Evolutionary conservation across 1,140 invertebrate genomes (phyloP).

Genomic region (Teleogryllus occipitalis): DNA sequence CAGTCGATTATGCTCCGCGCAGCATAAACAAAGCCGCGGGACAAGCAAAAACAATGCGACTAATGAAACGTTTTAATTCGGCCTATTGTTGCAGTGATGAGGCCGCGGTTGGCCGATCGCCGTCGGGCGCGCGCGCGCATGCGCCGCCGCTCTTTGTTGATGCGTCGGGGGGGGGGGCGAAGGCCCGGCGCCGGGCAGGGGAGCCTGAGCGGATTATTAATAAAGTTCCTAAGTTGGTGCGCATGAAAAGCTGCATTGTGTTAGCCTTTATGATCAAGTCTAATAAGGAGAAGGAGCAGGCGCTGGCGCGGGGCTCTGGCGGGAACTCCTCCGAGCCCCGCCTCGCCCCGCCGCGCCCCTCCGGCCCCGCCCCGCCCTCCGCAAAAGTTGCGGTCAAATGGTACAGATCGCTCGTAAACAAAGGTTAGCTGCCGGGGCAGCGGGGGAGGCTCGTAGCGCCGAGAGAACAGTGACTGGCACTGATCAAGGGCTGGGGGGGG

Average conservation of each 20-base stretch:
- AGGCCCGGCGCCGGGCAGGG: background rate
- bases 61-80: slow-evolving; percentile 2
- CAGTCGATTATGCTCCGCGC: background rate
- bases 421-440: slow-evolving; percentile 1
- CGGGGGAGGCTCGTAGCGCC: background rate
- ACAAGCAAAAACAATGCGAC: background rate
- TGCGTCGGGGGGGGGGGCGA: background rate
- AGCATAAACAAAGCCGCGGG: background rate
- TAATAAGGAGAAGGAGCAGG: slow-evolving; percentile 12
- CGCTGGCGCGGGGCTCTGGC: background rate
- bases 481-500: too few species aligned
- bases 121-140: too few species aligned
- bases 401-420: slow-evolving; percentile 13
- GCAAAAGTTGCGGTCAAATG: slow-evolving; percentile 8
- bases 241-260: slow-evolving; percentile 16
- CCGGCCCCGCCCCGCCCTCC: background rate
- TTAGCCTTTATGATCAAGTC: slow-evolving; percentile 17
- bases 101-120: background rate
- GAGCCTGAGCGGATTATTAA: background rate
- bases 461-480: background rate
- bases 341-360: too few species aligned
- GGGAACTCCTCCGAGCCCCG: background rate
- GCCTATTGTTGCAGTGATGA: slow-evolving; percentile 3
- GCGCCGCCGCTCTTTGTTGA: too few species aligned
- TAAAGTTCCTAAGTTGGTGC: background rate